Evolutionary conservation across 2,888 invertebrate genomes (phyloP), one percentile per base, ranked within the genome.

Genomic region (Folsomia manolachei): DNA sequence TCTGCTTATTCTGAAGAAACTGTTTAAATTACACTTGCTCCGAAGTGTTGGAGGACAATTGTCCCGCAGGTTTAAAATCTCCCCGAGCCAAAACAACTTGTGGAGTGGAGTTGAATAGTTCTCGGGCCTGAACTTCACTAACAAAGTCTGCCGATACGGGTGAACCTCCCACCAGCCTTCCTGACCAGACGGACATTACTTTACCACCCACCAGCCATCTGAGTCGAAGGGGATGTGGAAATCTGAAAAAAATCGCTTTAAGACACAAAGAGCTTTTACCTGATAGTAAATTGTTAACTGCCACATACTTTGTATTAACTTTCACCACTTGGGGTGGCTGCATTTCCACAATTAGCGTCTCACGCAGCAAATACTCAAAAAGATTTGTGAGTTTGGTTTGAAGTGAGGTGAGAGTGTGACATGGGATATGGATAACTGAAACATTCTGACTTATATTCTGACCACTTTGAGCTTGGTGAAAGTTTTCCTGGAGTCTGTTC

Each of bases 271-370:
- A n/a, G n/a, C n/a, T n/a, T n/a, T n/a, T n/a, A n/a, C n/a, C n/a
- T n/a, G 39, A 39, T 14, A 27, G 27, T 19, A 64, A n/a, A 64
- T 64, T n/a, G 7, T 64, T 64, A 19, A 2, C 11, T n/a, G 39
- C 39, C 39, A 39, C 21, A 4, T n/a, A 75, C 61, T 74, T 72
- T 1, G 74, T 74, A 24, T 72, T 72, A 63, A 70, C 63, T 63
- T 74, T 74, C 11, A 74, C 63, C 51, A 74, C 70, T 64, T 74
- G 74, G 7, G 72, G 71, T 2, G 71, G 71, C 19, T 71, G 71
- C 18, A 7, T 56, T 27, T 71, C 71, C 2, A 71, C 65, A 19
- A 71, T 25, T 26, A 39, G 39, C 4, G 39, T 39, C 14, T 39
- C 39, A 14, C 39, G 7, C 39, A 39, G 14, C 7, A 39, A 9